A percentile compares a stretch with the other conserved stretches of the same genome.
Evolutionary conservation across 53 echinoderm and acorn worm species (phyloP).

Genomic region (Crossaster papposus): DNA sequence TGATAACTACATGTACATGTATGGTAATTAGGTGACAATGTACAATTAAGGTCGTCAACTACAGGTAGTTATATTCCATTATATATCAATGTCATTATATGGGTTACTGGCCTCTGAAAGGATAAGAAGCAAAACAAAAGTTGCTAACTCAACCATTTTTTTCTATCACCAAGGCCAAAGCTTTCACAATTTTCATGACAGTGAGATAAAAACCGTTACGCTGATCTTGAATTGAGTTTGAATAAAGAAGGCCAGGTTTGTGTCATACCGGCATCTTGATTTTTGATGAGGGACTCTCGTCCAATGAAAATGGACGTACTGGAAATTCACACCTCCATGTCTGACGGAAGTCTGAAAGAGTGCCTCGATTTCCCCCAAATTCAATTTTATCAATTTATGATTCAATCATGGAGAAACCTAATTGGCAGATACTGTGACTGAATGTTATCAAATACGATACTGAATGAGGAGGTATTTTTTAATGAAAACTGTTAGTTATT

Average conservation of each 20-base stretch:
- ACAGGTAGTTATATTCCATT: not conserved
- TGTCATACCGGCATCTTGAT: slow-evolving; percentile 8
- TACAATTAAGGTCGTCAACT: slow-evolving; percentile 23
- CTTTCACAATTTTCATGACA: not conserved
- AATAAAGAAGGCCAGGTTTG: not conserved
- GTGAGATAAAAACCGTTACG: slow-evolving; percentile 4
- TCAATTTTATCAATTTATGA: not conserved
- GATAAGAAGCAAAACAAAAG: slow-evolving; percentile 16
- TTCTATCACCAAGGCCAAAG: slow-evolving; percentile 23
- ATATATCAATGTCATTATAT: not conserved
- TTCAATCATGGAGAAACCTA: not conserved
- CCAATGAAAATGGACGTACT: not conserved
- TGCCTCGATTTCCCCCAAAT: not conserved
- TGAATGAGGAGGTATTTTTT: not conserved
- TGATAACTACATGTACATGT: too few relatives aligned
- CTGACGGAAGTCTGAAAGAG: not conserved
- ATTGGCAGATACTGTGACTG: not conserved
- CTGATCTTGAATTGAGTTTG: not conserved
- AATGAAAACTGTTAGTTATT: not conserved
- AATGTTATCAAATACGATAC: not conserved
- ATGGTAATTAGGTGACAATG: slow-evolving; percentile 31
- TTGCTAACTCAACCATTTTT: not conserved
- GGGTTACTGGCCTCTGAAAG: slow-evolving; percentile 6
- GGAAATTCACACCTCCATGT: slow-evolving; percentile 5
- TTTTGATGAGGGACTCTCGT: not conserved